phyloP scores from a whole-genome alignment of 2,113 vertebrate species.

The Alligator sinensis region DNA sequence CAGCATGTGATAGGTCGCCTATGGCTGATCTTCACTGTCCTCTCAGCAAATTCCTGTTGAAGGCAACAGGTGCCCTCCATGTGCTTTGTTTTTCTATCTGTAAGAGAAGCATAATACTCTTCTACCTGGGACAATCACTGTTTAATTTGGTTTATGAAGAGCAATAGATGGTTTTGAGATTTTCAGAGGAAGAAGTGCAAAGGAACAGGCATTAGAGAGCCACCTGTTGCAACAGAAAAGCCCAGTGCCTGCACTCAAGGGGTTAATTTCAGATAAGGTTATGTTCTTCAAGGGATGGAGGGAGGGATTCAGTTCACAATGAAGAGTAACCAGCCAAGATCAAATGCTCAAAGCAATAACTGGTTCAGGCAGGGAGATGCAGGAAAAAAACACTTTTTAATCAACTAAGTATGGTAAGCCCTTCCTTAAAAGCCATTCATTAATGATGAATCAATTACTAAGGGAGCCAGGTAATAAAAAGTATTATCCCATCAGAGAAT shows the following conservation, averaged over 20 bases:
- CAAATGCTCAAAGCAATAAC: neutral
- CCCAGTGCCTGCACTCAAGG: neutral
- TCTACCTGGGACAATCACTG: neutral
- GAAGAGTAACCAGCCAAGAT: neutral
- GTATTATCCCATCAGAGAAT: neutral
- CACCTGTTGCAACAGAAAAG: neutral
- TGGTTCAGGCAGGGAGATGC: neutral
- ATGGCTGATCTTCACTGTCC: neutral
- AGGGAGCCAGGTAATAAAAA: neutral
- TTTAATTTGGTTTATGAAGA: neutral
- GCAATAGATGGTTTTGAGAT: neutral
- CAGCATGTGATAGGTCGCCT: neutral
- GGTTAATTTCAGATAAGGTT: neutral
- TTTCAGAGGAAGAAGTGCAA: neutral
- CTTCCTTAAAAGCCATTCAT: neutral
- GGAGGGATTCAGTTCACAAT: neutral
- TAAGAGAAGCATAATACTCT: neutral
- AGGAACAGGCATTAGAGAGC: neutral
- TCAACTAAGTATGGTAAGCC: fast-evolving
- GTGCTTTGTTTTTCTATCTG: neutral
- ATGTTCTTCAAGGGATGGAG: too few species aligned
- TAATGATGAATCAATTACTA: neutral
- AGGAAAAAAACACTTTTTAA: neutral
- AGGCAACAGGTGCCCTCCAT: neutral
- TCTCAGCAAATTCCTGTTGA: neutral